Evolutionary conservation across 2,797 vertebrate genomes (phyloP).

Genomic region (Sebastolobus alascanus): DNA sequence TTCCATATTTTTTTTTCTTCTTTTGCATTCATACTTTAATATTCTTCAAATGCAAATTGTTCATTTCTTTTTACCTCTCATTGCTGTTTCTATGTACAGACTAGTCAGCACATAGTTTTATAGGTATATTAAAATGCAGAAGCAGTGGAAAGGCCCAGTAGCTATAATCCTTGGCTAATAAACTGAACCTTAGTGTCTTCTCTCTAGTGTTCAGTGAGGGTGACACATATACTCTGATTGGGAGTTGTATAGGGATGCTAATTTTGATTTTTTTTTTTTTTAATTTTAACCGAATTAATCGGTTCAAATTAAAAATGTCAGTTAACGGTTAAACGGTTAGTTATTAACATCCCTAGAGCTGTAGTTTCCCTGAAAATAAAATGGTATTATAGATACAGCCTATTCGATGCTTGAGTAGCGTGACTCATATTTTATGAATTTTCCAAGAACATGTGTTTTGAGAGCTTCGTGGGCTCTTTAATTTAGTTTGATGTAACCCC

Average conservation of each 20-base stretch:
- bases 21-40: neutral
- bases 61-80: neutral
- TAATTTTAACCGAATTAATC: no score
- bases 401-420: neutral
- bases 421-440: neutral
- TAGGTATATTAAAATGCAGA: slow-evolving; percentile 7
- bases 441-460: neutral
- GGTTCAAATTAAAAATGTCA: no score
- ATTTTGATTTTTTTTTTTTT: no score
- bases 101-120: slow-evolving; percentile 6
- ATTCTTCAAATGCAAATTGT: neutral
- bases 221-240: slow-evolving; percentile 1
- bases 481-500: slow-evolving; percentile 1
- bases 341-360: no score
- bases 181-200: neutral
- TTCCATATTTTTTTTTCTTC: neutral
- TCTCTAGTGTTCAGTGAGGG: neutral
- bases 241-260: neutral
- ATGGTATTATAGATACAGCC: neutral
- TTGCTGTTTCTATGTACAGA: neutral
- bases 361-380: neutral
- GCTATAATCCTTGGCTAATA: slow-evolving; percentile 5
- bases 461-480: neutral
- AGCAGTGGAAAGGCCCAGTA: neutral
- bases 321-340: no score